Conservation (phyloP, 2,888 invertebrate genomes). For the Pegoplata infirma region DNA sequence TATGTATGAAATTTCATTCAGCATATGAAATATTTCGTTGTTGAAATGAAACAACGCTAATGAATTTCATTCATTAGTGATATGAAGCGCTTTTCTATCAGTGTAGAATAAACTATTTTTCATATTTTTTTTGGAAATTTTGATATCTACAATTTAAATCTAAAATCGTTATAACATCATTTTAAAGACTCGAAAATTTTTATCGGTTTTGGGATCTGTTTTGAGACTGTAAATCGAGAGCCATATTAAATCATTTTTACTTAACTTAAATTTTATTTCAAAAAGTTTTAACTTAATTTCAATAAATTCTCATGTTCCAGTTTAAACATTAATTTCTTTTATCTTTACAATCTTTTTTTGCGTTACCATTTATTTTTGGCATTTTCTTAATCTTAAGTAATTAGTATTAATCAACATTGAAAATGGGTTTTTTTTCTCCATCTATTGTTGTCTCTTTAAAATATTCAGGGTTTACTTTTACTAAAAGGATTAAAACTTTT, state of each 20-base stretch:
- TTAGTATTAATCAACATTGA: constrained; percentile 31
- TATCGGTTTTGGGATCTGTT: not conserved
- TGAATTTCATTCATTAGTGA: too few relatives aligned
- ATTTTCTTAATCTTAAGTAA: constrained; percentile 34
- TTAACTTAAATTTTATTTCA: not conserved
- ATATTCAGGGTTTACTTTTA: not conserved
- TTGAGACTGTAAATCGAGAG: too few relatives aligned
- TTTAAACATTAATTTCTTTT: not conserved
- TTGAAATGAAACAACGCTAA: too few relatives aligned
- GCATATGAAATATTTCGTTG: too few relatives aligned
- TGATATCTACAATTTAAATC: too few relatives aligned
- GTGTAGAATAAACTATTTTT: too few relatives aligned
- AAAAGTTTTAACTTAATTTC: not conserved
- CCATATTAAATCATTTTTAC: not conserved
- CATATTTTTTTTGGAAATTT: too few relatives aligned
- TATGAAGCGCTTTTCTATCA: too few relatives aligned
- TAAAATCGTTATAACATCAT: too few relatives aligned
- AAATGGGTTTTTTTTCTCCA: not conserved
- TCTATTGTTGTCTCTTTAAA: not conserved
- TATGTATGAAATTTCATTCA: too few relatives aligned
- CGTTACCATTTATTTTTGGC: not conserved
- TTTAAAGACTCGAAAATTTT: too few relatives aligned
- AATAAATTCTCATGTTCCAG: not conserved
- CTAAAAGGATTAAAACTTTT: constrained; percentile 1
- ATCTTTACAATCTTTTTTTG: not conserved